These are phyloP conservation scores for Oreotrochilus melanogaster DNA, from an alignment of 2,113 vertebrate species.

Conservation along the genomic window DNA sequence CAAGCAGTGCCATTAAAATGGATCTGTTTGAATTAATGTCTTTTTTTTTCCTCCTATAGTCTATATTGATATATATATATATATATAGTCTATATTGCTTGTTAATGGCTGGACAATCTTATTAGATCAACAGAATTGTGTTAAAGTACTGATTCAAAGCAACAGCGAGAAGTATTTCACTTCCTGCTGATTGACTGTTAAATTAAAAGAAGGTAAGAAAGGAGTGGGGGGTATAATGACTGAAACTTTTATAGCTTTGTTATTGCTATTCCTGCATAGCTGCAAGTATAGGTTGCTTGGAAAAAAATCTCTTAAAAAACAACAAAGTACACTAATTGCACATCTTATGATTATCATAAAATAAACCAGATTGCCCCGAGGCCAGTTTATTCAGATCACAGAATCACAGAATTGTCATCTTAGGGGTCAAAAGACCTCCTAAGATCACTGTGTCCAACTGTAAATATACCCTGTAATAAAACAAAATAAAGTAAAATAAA, in stretches of 20 bases:
- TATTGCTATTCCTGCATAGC: background rate
- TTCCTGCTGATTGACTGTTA: background rate
- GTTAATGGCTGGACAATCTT: background rate
- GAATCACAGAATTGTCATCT: too few relatives aligned
- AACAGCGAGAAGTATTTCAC: background rate
- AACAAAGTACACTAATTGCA: background rate
- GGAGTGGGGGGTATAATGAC: background rate
- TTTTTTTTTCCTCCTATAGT: background rate
- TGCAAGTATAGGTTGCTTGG: background rate
- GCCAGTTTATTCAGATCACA: background rate
- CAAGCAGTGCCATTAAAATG: background rate
- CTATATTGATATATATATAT: background rate
- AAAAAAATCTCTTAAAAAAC: background rate
- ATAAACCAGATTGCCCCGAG: background rate
- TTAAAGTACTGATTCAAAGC: background rate
- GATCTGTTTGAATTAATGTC: background rate
- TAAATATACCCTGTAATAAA: too few relatives aligned
- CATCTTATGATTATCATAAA: background rate
- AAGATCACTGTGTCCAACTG: too few relatives aligned
- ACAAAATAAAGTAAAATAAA: too few relatives aligned
- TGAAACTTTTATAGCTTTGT: background rate
- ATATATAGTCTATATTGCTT: background rate
- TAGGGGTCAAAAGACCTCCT: too few relatives aligned
- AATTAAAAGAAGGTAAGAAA: background rate
- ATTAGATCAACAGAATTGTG: background rate